Conservation (phyloP, 2,888 invertebrate genomes). For the Pandemis heparana region DNA sequence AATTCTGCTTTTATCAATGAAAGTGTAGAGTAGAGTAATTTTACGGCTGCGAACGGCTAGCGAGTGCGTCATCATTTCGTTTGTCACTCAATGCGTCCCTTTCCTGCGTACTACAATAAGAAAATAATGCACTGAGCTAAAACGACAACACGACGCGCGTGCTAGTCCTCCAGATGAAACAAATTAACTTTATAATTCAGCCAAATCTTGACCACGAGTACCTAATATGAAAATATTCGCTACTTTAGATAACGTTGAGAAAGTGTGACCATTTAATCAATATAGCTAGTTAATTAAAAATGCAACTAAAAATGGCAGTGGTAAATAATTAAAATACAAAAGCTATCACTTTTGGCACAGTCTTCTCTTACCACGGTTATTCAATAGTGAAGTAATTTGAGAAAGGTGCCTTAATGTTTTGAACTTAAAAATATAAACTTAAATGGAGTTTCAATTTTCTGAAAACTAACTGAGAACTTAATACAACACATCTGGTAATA, state of each 20-base stretch:
- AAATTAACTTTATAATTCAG: neutral
- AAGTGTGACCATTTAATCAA: slow-evolving; percentile 36
- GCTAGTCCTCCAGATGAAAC: neutral
- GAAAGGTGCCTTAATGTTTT: slow-evolving; percentile 9
- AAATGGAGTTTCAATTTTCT: neutral
- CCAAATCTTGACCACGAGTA: slow-evolving; percentile 44
- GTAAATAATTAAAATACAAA: slow-evolving; percentile 45
- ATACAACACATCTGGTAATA: neutral
- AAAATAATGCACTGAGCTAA: neutral
- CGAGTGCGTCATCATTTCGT: neutral
- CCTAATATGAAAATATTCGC: slow-evolving; percentile 53
- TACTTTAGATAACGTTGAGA: slow-evolving; percentile 49
- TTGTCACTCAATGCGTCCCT: neutral
- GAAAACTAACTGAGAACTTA: neutral
- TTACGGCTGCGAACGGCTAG: neutral
- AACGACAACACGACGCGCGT: neutral
- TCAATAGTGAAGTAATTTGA: neutral
- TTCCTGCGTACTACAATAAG: neutral
- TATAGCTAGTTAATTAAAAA: slow-evolving; percentile 42
- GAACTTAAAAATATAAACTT: neutral
- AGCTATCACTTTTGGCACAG: slow-evolving; percentile 58
- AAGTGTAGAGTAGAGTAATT: neutral
- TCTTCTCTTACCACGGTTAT: slow-evolving; percentile 26
- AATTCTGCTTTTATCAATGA: neutral
- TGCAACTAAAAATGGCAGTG: slow-evolving; percentile 57